phyloP scores from a whole-genome alignment of 2,113 vertebrate species.

The Bufo bufo region DNA sequence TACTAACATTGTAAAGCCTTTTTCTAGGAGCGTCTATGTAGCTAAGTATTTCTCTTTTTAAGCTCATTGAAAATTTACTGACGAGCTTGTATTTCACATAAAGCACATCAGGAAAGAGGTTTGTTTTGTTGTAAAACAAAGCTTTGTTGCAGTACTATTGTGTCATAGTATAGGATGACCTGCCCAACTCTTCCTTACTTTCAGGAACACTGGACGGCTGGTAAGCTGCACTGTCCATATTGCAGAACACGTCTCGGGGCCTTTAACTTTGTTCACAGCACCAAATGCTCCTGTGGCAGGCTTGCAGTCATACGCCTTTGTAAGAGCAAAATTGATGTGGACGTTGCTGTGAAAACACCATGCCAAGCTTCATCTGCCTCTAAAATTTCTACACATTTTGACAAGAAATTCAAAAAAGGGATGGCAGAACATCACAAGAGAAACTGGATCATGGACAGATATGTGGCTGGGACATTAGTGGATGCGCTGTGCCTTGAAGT shows the following conservation, averaged over 20 bases:
- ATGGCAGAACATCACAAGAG: slow-evolving; percentile 60
- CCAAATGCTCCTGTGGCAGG: slow-evolving; percentile 81
- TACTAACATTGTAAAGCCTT: slow-evolving; percentile 13
- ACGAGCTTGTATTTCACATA: slow-evolving; percentile 33
- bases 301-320: slow-evolving; percentile 76
- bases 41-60: slow-evolving; percentile 41
- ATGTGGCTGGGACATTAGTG: slow-evolving; percentile 67
- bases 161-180: slow-evolving; percentile 65
- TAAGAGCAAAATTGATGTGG: slow-evolving; percentile 77
- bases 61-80: slow-evolving; percentile 47
- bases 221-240: slow-evolving; percentile 79
- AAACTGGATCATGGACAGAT: slow-evolving; percentile 64
- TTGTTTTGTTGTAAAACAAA: slow-evolving; percentile 60
- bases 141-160: slow-evolving; percentile 70
- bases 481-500: slow-evolving; percentile 74
- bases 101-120: slow-evolving; percentile 24
- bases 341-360: slow-evolving; percentile 5
- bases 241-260: slow-evolving; percentile 78
- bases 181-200: slow-evolving; percentile 71
- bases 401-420: slow-evolving; percentile 58
- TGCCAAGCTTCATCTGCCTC: slow-evolving; percentile 31
- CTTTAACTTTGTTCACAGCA: slow-evolving; percentile 84
- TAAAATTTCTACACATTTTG: slow-evolving; percentile 62
- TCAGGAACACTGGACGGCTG: slow-evolving; percentile 81
- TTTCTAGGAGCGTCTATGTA: slow-evolving; percentile 44